phyloP scores from a whole-genome alignment of 2,888 invertebrate genomes.

The Parochlus steinenii region DNA sequence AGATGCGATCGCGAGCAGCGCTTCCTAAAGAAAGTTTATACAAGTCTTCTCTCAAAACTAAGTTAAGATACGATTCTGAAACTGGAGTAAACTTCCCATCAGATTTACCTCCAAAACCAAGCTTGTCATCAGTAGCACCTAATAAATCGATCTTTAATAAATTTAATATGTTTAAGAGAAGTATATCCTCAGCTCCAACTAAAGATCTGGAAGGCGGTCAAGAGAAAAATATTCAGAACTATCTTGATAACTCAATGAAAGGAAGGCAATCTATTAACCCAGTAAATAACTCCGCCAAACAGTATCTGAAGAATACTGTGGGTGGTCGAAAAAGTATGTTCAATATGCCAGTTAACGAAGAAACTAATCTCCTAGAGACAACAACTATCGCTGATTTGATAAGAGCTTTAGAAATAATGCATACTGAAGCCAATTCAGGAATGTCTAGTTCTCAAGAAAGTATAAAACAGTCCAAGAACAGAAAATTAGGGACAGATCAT shows the following conservation, averaged over 20 bases:
- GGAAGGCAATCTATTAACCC: slow-evolving; percentile 13
- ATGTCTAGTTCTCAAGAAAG: too few relatives aligned
- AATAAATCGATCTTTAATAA: slow-evolving; percentile 20
- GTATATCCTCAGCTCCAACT: slow-evolving; percentile 2
- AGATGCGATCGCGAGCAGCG: slow-evolving; percentile 22
- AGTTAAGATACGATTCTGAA: slow-evolving; percentile 10
- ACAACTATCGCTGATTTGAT: slow-evolving; percentile 71
- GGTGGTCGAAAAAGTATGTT: slow-evolving; percentile 33
- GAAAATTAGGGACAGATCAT: too few relatives aligned
- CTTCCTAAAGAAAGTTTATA: slow-evolving; percentile 19
- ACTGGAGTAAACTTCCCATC: slow-evolving; percentile 5
- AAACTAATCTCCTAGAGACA: slow-evolving; percentile 47
- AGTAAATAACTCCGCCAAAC: slow-evolving; percentile 14
- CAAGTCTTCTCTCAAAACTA: slow-evolving; percentile 16
- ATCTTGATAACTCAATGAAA: slow-evolving; percentile 10
- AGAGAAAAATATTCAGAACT: slow-evolving; percentile 11
- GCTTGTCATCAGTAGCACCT: slow-evolving; percentile 2
- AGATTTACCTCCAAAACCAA: slow-evolving; percentile 1
- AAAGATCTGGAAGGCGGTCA: neutral
- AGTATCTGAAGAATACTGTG: slow-evolving; percentile 22
- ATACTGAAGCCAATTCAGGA: slow-evolving; percentile 30
- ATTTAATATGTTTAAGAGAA: slow-evolving; percentile 26
- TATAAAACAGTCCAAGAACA: too few relatives aligned
- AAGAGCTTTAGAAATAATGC: slow-evolving; percentile 56
- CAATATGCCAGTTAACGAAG: slow-evolving; percentile 21